Base-by-base conservation (phyloP, 2,888 invertebrate species). In the Hydrotaea diabolus region DNA sequence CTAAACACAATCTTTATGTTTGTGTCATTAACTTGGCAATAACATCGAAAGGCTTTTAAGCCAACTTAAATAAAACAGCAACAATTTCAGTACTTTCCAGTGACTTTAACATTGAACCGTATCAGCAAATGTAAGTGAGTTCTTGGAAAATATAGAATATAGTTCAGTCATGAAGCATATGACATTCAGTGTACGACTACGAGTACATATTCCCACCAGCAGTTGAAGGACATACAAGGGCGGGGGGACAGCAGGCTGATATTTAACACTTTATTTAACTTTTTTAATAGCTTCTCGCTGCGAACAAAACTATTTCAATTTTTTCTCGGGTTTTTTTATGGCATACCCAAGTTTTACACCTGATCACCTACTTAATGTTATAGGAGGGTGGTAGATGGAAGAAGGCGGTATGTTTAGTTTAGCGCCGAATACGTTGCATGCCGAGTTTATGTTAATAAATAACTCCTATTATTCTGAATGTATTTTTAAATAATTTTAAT, bases 301-400 rank as follows among this genome's bases (percentile, higher is more conserved):
- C 2, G 49, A 49, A n/a, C 15, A 69, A 69, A 69, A 69, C 69
- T 69, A 69, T 69, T 69, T 69, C 69, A 43, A 69, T 69, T 69
- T 69, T 21, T 19, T 59, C 2, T 5, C 26, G 21, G 15, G 15
- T 26, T 59, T 7, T 19, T 46, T 23, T 69, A 69, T 69, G 69
- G 46, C 17, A 17, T 21, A 11, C 9, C 19, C 23, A 59, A 15
- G 21, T 55, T 55, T 73, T 55, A 53, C 80, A 80, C 76, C 80
- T 71, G 80, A 75, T 76, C 62, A 71, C 49, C 49, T 26, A 19
- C 17, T 21, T 55, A 55, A 4, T 59, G 59, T 59, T 26, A 49
- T 49, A 49, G 1, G n/a, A n/a, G n/a, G 15, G 13, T n/a, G 15
- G 49, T n/a, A 43, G 43, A 13, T 9, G 7, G 2, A 43, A 2